These are phyloP conservation scores for Trididemnum nubilum DNA, from an alignment of 23 tunicate species.

Conservation along the genomic window DNA sequence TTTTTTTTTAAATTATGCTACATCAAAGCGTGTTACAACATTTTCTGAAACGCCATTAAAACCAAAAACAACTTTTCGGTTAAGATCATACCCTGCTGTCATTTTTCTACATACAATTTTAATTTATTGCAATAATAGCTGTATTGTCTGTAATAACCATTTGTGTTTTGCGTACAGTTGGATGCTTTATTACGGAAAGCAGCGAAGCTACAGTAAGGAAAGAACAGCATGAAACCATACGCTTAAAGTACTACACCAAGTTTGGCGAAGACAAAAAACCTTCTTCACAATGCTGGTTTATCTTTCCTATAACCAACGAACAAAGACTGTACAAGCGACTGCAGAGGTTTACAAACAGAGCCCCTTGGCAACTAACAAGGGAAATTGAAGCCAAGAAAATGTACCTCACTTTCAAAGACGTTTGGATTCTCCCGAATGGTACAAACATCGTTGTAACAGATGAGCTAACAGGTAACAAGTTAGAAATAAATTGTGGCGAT, in stretches of 20 bases:
- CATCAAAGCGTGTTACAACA: too few species aligned
- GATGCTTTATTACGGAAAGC: neutral
- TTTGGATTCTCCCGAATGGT: neutral
- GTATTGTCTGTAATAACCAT: too few species aligned
- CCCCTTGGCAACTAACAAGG: neutral
- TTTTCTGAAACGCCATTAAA: too few species aligned
- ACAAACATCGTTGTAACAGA: neutral
- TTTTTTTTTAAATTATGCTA: too few species aligned
- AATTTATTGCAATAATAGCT: too few species aligned
- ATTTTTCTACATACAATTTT: too few species aligned
- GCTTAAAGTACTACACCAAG: neutral
- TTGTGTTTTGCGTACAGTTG: neutral
- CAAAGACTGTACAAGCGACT: neutral
- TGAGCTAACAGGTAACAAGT: neutral
- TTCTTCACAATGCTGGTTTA: slow-evolving; percentile 6
- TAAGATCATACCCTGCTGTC: too few species aligned
- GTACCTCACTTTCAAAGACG: neutral
- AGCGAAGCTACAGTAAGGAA: neutral
- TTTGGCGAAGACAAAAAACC: too few species aligned
- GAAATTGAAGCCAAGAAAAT: neutral
- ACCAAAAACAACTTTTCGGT: too few species aligned
- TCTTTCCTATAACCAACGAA: neutral
- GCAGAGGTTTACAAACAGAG: neutral
- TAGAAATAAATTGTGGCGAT: too few species aligned
- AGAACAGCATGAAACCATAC: too few species aligned